Base-by-base conservation (phyloP, 2,113 vertebrate genomes). In the Synodontis membranacea region DNA sequence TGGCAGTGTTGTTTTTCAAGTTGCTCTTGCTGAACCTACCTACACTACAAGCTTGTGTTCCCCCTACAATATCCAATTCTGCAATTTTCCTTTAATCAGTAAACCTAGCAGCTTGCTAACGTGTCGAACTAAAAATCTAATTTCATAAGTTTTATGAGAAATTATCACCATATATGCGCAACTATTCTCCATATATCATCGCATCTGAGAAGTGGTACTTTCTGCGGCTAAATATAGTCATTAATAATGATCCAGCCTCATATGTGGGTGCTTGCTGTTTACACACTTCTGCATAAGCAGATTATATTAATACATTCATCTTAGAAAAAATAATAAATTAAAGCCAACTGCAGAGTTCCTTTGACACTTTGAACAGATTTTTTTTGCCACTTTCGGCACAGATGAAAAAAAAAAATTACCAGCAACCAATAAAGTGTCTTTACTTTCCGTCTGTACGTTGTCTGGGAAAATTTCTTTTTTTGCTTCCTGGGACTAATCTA, bases 221-320 rank as follows among this genome's bases (percentile, higher is more conserved):
- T 80, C 74, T 50, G 48, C 7, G 31, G 75, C 58, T 68, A 80
- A 80, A 54, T 80, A 60, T 82, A 82, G 52, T 54, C 52, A 54
- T 68, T 82, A 82, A 86, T 60, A 82, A 86, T 50, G 39, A 83
- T 75, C 54, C n/a, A 34, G 39, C 42, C 39, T 86, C 39, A 7
- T 42, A 52, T 31, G 79, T 86, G 79, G 85, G 66, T 31, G 79
- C 42, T 37, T 5, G 86, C 66, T 76, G 80, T 86, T 82, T 75
- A 62, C 68, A 50, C 68, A 48, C 68, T 37, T 58, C 37, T 68
- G 54, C 50, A 84, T 84, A 81, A 72, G 79, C 52, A 56, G 64
- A 85, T 85, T 78, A 79, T 79, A 86, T 86, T 80, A 86, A 80
- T 86, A 39, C 60, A 52, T 79, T 66, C 74, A 42, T 64, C 31